These are phyloP conservation scores for Taenioides sp. DNA, from an alignment of 2,797 vertebrate species.

Conservation along the genomic window DNA sequence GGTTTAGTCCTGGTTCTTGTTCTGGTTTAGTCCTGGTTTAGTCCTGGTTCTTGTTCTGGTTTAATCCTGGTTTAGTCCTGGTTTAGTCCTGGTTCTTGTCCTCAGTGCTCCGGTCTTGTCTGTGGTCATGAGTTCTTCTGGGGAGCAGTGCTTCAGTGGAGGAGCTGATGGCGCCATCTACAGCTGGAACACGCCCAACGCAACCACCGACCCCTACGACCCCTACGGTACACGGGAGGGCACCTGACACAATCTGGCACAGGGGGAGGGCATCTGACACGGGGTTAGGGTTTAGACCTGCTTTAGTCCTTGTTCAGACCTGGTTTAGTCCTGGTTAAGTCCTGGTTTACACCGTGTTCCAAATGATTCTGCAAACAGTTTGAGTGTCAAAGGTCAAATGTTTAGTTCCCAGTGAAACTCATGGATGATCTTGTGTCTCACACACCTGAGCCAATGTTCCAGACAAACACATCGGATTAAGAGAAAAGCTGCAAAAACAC, in stretches of 20 bases:
- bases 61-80: neutral
- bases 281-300: no score
- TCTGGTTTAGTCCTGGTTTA: neutral
- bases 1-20: neutral
- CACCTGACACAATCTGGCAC: neutral
- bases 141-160: conserved; percentile 94
- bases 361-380: no score
- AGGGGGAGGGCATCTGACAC: neutral
- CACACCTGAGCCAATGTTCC: no score
- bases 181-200: conserved; percentile 92
- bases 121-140: conserved; percentile 87
- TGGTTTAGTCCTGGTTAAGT: no score
- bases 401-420: no score
- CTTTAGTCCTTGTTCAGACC: no score
- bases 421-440: no score
- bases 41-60: neutral
- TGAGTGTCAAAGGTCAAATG: no score
- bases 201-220: conserved; percentile 92
- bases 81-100: neutral
- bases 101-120: conserved; percentile 52
- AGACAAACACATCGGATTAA: no score
- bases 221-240: conserved; percentile 81
- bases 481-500: no score
- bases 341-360: no score
- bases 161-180: conserved; percentile 91